Evolutionary conservation across 2,113 vertebrate genomes (phyloP).

Genomic region (Archocentrus centrarchus): DNA sequence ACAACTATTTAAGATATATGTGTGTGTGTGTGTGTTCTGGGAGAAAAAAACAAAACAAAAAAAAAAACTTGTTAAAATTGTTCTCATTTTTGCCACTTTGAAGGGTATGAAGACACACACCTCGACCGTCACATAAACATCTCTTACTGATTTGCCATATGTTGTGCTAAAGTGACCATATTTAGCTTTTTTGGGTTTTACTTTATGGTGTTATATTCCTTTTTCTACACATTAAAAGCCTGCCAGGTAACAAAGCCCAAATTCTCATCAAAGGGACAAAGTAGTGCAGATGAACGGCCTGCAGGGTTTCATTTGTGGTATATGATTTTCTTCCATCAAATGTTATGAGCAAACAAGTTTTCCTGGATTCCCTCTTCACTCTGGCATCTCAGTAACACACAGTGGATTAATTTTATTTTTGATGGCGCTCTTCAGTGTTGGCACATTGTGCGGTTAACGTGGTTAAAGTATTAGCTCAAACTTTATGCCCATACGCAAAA

Average conservation of each 20-base stretch:
- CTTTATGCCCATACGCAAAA: background rate
- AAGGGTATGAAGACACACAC: background rate
- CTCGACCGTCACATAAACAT: background rate
- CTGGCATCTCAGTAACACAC: background rate
- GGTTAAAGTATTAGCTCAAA: background rate
- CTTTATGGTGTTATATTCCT: background rate
- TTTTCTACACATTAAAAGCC: background rate
- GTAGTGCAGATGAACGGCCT: background rate
- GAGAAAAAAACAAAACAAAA: background rate
- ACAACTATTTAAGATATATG: background rate
- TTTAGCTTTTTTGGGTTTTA: background rate
- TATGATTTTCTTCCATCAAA: background rate
- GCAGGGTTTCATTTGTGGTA: background rate
- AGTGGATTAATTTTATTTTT: constrained; percentile 1
- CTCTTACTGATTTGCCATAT: constrained; percentile 48
- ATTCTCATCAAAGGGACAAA: background rate
- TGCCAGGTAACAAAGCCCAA: background rate
- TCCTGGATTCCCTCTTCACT: background rate
- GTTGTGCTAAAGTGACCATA: background rate
- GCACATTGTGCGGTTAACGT: background rate
- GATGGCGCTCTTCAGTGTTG: background rate
- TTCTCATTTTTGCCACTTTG: background rate
- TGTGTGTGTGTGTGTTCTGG: background rate
- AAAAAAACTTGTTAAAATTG: background rate
- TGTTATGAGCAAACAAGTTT: background rate